Evolutionary conservation across 2,113 vertebrate genomes (phyloP).

Genomic region (Corythornis cristatus): DNA sequence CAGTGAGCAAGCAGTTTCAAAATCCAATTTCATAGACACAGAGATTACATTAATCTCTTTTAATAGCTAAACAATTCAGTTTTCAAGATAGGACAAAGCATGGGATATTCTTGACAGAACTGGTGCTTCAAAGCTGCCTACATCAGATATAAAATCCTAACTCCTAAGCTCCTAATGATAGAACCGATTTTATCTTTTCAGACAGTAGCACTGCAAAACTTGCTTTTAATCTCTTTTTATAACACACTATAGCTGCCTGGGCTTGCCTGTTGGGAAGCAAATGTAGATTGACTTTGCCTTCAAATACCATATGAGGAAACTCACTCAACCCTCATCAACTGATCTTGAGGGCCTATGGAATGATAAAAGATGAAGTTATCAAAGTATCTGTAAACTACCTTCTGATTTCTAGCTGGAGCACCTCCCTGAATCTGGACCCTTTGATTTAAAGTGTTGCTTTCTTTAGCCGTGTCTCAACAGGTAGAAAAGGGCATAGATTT

Average conservation of each 20-base stretch:
- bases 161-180: slow-evolving; percentile 31
- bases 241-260: slow-evolving; percentile 12
- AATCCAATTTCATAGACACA: slow-evolving; percentile 62
- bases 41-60: slow-evolving; percentile 60
- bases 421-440: slow-evolving; percentile 41
- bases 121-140: slow-evolving; percentile 32
- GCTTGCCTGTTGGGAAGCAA: slow-evolving; percentile 62
- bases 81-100: slow-evolving; percentile 61
- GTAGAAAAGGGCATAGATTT: slow-evolving; percentile 37
- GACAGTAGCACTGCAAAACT: slow-evolving; percentile 38
- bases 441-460: slow-evolving; percentile 62
- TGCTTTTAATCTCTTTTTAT: slow-evolving; percentile 42
- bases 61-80: slow-evolving; percentile 58
- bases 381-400: slow-evolving; percentile 32
- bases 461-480: slow-evolving; percentile 54
- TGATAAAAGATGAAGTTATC: slow-evolving; percentile 44
- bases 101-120: slow-evolving; percentile 49
- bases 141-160: slow-evolving; percentile 35
- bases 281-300: slow-evolving; percentile 56
- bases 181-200: slow-evolving; percentile 35
- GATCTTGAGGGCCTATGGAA: slow-evolving; percentile 36
- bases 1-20: slow-evolving; percentile 38
- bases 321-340: slow-evolving; percentile 35
- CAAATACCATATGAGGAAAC: slow-evolving; percentile 20
- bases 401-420: slow-evolving; percentile 46